Percentiles rank a stretch among this genome's conserved stretches.
Conservation (phyloP, 2,888 invertebrate species). For the Dichetophora obliterata region DNA sequence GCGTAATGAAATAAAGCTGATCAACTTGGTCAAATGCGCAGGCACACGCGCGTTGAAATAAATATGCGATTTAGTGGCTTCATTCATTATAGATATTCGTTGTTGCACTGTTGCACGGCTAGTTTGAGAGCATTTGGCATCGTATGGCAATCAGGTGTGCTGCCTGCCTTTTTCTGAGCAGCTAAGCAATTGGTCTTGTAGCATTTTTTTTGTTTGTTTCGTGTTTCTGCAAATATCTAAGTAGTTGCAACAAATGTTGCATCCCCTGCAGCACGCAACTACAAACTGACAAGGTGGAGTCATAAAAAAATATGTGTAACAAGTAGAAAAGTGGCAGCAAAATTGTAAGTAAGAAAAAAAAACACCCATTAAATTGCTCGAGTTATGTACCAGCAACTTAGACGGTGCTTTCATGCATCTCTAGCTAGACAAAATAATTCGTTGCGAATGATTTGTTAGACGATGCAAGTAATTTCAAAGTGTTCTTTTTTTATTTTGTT, state of each 20-base stretch:
- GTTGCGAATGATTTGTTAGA: constrained; percentile 4
- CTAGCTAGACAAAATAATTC: neutral
- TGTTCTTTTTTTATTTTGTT: neutral
- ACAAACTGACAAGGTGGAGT: constrained; percentile 16
- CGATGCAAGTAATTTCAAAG: neutral
- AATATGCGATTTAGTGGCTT: constrained; percentile 17
- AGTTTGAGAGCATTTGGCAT: neutral
- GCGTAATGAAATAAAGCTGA: too few species aligned
- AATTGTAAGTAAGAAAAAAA: neutral
- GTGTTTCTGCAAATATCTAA: neutral
- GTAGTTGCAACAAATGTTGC: neutral
- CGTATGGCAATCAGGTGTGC: neutral
- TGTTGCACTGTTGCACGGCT: neutral
- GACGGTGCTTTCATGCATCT: neutral
- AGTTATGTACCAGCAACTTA: neutral
- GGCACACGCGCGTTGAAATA: neutral
- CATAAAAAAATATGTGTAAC: constrained; percentile 13
- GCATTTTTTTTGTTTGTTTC: neutral
- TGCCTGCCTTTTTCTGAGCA: neutral
- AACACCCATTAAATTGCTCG: neutral
- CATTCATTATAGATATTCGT: constrained; percentile 5
- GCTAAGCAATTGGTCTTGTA: neutral
- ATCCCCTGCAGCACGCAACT: constrained; percentile 25
- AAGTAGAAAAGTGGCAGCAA: neutral
- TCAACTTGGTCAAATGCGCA: neutral